Conservation (phyloP, 2,888 invertebrate species). For the Acholoe squamosa region DNA sequence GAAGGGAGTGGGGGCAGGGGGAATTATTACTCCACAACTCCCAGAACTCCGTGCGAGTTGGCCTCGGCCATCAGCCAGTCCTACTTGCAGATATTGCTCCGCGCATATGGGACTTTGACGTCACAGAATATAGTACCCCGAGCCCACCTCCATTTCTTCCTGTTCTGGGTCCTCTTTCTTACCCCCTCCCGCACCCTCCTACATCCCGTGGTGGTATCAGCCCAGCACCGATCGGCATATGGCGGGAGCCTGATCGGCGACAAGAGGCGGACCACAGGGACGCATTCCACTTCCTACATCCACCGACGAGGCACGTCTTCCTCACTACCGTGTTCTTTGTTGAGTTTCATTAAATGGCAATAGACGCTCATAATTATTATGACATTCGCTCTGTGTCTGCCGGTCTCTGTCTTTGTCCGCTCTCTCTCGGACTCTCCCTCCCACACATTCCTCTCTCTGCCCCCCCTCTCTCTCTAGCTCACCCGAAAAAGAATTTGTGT, state of each 20-base stretch:
- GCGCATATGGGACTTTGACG: not conserved
- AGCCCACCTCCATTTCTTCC: not conserved
- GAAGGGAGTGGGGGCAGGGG: not conserved
- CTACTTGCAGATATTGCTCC: constrained; percentile 33
- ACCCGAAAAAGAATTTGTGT: no score
- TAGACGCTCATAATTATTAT: no score
- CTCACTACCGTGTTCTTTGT: no score
- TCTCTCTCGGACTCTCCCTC: not conserved
- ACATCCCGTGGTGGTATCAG: not conserved
- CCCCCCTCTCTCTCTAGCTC: not conserved
- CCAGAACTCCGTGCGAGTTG: constrained; percentile 1
- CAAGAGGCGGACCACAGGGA: not conserved
- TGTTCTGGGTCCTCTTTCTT: not conserved
- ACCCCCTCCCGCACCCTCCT: not conserved
- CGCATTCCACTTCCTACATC: not conserved
- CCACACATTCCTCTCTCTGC: not conserved
- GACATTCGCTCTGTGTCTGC: no score
- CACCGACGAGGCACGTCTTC: no score
- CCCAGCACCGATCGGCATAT: not conserved
- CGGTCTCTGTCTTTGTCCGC: not conserved
- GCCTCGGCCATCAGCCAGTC: not conserved
- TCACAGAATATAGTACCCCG: not conserved
- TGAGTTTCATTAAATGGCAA: no score
- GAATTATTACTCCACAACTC: constrained; percentile 53
- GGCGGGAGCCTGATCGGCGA: not conserved